Evolutionary conservation across 1,140 invertebrate genomes (phyloP).

Genomic region (Lepidurus apus): DNA sequence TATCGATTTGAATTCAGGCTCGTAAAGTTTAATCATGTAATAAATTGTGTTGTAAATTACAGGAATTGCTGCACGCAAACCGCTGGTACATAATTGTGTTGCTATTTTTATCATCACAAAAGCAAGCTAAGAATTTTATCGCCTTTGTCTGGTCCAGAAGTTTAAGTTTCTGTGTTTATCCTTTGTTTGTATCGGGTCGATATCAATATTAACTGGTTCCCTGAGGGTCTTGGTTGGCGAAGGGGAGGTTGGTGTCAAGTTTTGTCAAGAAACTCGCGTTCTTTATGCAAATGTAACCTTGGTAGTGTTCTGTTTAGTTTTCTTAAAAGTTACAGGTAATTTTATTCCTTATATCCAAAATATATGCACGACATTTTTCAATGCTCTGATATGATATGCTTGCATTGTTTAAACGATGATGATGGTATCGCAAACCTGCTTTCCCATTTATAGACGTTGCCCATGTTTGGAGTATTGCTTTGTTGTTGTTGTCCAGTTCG

Average conservation of each 20-base stretch:
- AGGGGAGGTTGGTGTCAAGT: slow-evolving; percentile 20
- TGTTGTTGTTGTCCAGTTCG: too few relatives aligned
- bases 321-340: neutral
- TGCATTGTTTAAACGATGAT: too few relatives aligned
- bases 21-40: neutral
- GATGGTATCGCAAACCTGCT: too few relatives aligned
- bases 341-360: too few relatives aligned
- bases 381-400: too few relatives aligned
- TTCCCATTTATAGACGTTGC: too few relatives aligned
- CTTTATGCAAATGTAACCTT: slow-evolving; percentile 1
- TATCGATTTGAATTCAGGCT: neutral
- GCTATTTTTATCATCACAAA: too few relatives aligned
- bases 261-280: slow-evolving; percentile 2
- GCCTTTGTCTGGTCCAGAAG: neutral
- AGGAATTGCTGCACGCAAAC: too few relatives aligned
- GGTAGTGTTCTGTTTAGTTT: neutral
- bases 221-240: slow-evolving; percentile 20
- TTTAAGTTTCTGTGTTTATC: neutral
- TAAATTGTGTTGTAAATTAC: neutral
- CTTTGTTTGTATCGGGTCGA: slow-evolving; percentile 2
- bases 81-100: too few relatives aligned
- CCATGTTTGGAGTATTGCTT: too few relatives aligned
- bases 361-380: too few relatives aligned
- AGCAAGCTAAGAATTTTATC: too few relatives aligned
- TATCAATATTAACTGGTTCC: neutral